Conservation (phyloP, 2,797 vertebrate species). For the Gephyroberyx darwinii region DNA sequence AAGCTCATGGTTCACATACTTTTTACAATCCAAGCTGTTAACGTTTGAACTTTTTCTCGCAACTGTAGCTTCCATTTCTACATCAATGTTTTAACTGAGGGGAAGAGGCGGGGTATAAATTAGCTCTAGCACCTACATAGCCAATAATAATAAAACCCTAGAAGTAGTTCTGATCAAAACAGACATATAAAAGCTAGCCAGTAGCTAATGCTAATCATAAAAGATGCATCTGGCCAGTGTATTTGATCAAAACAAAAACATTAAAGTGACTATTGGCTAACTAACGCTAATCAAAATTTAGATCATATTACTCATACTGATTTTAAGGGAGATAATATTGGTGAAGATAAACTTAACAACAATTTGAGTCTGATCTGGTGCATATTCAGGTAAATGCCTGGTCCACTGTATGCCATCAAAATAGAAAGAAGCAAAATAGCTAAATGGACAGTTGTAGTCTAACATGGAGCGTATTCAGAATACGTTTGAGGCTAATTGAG, state of each 20-base stretch:
- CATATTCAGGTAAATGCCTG: constrained; percentile 22
- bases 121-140: constrained; percentile 1
- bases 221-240: too few species aligned
- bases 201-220: not conserved
- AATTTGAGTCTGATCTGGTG: constrained; percentile 30
- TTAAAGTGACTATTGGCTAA: constrained; percentile 48
- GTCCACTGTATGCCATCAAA: constrained; percentile 24
- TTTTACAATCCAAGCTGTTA: too few species aligned
- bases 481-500: constrained; percentile 37
- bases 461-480: constrained; percentile 37
- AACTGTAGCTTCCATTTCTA: not conserved
- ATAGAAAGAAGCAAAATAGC: constrained; percentile 11
- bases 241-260: constrained; percentile 21
- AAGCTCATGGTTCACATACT: too few species aligned
- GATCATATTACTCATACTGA: constrained; percentile 1
- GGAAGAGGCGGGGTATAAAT: constrained; percentile 3
- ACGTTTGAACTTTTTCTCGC: too few species aligned
- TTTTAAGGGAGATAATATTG: constrained; percentile 62
- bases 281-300: constrained; percentile 24
- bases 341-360: constrained; percentile 63
- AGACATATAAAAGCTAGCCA: constrained; percentile 9
- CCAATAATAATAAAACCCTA: not conserved
- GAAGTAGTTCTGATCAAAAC: not conserved
- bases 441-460: constrained; percentile 27
- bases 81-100: constrained; percentile 3